Base-by-base conservation (phyloP, 2,797 vertebrate genomes). In the Gastrophryne carolinensis region DNA sequence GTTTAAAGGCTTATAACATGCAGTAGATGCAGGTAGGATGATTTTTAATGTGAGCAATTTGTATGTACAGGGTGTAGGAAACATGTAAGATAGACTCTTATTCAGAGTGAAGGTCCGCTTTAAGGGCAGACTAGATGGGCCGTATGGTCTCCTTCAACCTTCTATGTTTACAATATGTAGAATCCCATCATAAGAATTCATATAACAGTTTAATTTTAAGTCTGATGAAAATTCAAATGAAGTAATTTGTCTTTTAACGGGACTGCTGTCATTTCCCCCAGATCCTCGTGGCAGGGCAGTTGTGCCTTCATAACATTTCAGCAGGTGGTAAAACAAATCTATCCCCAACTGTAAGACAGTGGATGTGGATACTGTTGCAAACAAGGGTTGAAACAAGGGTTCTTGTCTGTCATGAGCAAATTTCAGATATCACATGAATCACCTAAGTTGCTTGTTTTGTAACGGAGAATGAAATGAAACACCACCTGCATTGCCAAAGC, bases 271-370 rank as follows among this genome's bases (percentile, higher is more conserved):
- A 47, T 5, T 21, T 47, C 8, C 44, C 17, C 17, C 6, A n/a
- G 17, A 47, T 17, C 17, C 7, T 5, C 44, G 12, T 17, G 39
- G 44, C 44, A 19, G 7, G n/a, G 39, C 32, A 37, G 37, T 68
- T 39, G 50, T 13, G 21, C 17, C n/a, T 15, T 9, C 50, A 26
- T 49, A 39, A 56, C 41, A 68, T 56, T 56, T 68, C 50, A 68
- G 26, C 65, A 54, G 52, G 53, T 41, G 34, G 50, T 13, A 50
- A 37, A 68, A 19, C 19, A n/a, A 5, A 66, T 50, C 17, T 17
- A 32, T 66, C n/a, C 5, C 30, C 5, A 12, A 47, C 15, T 17
- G 12, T 23, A 29, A 4, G 39, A 47, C 26, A 13, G 27, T n/a
- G 49, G 26, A 17, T 15, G 27, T 3, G 34, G 63, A 66, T 52